Base-by-base conservation (phyloP, 2,888 invertebrate genomes). In the Acrobasis suavella region DNA sequence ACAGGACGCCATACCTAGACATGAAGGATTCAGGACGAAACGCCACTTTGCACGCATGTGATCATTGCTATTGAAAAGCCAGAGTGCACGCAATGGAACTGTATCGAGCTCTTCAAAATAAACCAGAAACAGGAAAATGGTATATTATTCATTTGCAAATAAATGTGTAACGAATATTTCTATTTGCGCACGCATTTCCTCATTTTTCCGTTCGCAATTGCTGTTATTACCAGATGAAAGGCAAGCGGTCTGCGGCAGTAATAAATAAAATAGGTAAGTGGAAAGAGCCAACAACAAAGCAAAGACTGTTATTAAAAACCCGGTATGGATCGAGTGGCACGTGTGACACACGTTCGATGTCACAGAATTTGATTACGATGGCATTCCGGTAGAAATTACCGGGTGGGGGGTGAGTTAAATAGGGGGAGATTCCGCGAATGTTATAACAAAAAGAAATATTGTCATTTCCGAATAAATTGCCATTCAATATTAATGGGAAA, bases 381-480 rank as follows among this genome's bases (percentile, higher is more conserved):
- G 52, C 52, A 22, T 52, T 52, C 12, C 52, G 52, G 12, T 17
- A 17, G 32, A 52, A 52, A 52, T 32, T 52, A 0, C 52, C 52
- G 52, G 22, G 12, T 7, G 32, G 32, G 32, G 32, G 52, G 9
- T 10, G 52, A 17, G 17, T 52, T 52, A 52, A 51, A 14, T 10
- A n/a, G n/a, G 52, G 52, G 46, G 52, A 32, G 52, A 52, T 52
- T 17, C 32, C 32, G 22, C 22, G 12, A 52, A 52, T 52, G 17
- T 52, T 52, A 22, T 52, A 32, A 52, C 52, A 52, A 22, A 52
- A 52, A 52, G 22, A 52, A 52, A 52, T 52, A 52, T 52, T 52
- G 22, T 32, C 52, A 52, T 52, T 52, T 52, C 32, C 52, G 52
- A 17, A 17, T 32, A 52, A 52, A 52, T 52, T 22, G 22, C 22